Base-by-base conservation (phyloP, 1,140 invertebrate genomes). In the Elymnias hypermnestra region DNA sequence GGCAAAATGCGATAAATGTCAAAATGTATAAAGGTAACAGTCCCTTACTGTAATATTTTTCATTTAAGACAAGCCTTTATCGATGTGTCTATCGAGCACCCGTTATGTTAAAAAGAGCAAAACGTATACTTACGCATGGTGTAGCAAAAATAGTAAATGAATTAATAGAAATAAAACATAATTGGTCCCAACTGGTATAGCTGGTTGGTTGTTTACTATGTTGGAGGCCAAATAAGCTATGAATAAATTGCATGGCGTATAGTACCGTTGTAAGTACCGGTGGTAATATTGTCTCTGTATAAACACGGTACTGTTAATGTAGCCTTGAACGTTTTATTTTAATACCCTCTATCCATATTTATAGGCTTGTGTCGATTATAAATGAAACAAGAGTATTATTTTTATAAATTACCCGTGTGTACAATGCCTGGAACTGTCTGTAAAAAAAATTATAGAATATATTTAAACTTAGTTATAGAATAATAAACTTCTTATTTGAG, bases 141-240 rank as follows among this genome's bases (percentile, higher is more conserved):
- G 53, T 54, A 35, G 46, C 53, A 62, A 61, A 61, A 33, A 33
- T 61, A 62, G 62, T 62, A 64, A 60, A 54, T 57, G 58, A 61
- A 26, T 50, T 26, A 35, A 45, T 50, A 55, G 58, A 59, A 57
- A 60, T 53, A 49, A 55, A 46, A 53, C 40, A 61, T 63, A 65
- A 66, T 69, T 69, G 65, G 44, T 36, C 38, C 33, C 42, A 63
- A 69, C 63, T 44, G 41, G 48, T 44, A 67, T 50, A 57, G 37
- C 54, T 40, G 48, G 44, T 56, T 53, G 36, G 52, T 49, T 61
- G 53, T 53, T 62, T 62, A 52, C 47, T 45, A 51, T 67, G 55
- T 64, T 57, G 49, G 55, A 50, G 63, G 44, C 48, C 52, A 54
- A 55, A 61, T 61, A 53, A 51, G 51, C 52, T 35, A 29, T 45